phyloP scores from a whole-genome alignment of 2,113 vertebrate genomes.

The Psettodes erumei region DNA sequence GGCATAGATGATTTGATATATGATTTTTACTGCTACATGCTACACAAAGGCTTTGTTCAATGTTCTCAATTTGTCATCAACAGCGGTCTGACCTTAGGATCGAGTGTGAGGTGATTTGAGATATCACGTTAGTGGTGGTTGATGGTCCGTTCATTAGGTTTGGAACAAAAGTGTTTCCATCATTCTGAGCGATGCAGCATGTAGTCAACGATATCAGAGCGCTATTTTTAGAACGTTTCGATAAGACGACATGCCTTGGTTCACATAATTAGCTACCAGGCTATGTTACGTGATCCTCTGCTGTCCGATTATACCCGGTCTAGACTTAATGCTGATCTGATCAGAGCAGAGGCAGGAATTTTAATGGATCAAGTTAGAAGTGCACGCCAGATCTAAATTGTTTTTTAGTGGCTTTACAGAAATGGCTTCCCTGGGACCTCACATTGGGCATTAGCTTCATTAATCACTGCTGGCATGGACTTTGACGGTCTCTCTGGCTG shows the following conservation, averaged over 20 bases:
- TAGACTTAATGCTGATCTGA: constrained; percentile 71
- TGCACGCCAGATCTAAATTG: constrained; percentile 52
- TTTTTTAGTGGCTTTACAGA: constrained; percentile 56
- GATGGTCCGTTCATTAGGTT: constrained; percentile 45
- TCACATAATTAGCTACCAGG: constrained; percentile 74
- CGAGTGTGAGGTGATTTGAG: constrained; percentile 47
- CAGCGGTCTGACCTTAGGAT: constrained; percentile 1
- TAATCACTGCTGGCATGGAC: constrained; percentile 58
- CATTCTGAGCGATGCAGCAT: constrained; percentile 38
- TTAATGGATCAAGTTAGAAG: constrained; percentile 64
- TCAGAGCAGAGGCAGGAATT: constrained; percentile 68
- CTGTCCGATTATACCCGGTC: constrained; percentile 64
- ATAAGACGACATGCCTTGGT: constrained; percentile 75
- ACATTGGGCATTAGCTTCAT: constrained; percentile 57
- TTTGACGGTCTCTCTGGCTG: constrained; percentile 34
- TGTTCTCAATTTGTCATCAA: constrained; percentile 5
- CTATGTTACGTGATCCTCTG: constrained; percentile 74
- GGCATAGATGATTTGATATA: background rate
- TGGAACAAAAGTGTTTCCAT: constrained; percentile 60
- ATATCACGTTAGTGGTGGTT: constrained; percentile 16
- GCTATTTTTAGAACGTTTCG: constrained; percentile 71
- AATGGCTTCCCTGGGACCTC: constrained; percentile 60
- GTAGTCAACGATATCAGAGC: constrained; percentile 47
- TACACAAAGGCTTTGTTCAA: background rate
- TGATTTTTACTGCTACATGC: background rate